Evolutionary conservation across 2,797 vertebrate genomes (phyloP).

Genomic region (Pachyuromys duprasi): DNA sequence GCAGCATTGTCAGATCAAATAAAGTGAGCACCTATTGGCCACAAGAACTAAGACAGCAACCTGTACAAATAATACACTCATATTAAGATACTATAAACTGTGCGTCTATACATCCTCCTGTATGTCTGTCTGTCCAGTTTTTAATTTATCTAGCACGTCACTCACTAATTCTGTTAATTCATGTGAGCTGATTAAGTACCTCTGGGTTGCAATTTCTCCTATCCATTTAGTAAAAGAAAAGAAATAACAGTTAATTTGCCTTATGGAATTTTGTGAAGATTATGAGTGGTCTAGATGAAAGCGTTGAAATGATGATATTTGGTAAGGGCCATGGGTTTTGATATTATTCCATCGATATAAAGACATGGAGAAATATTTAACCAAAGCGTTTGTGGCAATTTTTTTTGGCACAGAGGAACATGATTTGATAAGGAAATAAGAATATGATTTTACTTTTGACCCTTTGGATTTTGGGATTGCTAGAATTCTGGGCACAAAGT

Average conservation of each 20-base stretch:
- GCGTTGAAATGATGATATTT: background rate
- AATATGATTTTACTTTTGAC: background rate
- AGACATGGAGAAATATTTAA: background rate
- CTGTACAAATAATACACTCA: background rate
- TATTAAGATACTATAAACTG: background rate
- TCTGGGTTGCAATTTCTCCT: background rate
- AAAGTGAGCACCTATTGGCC: background rate
- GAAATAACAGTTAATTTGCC: background rate
- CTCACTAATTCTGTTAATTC: background rate
- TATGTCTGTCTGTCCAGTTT: background rate
- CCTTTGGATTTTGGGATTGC: background rate
- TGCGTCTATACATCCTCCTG: background rate
- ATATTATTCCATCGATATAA: background rate
- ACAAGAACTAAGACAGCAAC: background rate
- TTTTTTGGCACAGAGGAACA: background rate
- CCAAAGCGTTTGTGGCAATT: background rate
- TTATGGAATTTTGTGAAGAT: background rate
- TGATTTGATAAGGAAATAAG: background rate
- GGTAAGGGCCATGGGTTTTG: background rate
- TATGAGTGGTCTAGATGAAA: background rate
- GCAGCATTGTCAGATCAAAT: background rate
- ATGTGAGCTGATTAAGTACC: background rate
- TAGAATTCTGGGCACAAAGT: constrained; percentile 32
- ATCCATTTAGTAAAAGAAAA: background rate
- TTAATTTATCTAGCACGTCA: background rate